A percentile compares a stretch with the other conserved stretches of the same genome.
Evolutionary conservation across 2,797 vertebrate genomes (phyloP).

Genomic region (Rhincodon typus): DNA sequence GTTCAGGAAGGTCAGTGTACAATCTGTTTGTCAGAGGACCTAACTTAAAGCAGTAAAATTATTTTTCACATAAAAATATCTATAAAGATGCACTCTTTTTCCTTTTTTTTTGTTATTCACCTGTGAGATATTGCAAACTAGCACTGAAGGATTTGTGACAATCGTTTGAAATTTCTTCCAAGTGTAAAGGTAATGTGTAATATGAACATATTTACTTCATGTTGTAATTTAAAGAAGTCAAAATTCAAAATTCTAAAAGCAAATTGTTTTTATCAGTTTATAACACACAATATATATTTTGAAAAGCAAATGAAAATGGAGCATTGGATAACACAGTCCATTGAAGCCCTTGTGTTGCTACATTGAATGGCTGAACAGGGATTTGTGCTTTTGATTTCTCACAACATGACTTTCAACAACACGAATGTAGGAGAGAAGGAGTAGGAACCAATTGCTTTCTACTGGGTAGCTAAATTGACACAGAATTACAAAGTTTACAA

Average conservation of each 20-base stretch:
- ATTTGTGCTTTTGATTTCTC: background rate
- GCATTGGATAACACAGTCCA: background rate
- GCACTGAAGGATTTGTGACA: background rate
- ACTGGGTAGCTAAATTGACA: background rate
- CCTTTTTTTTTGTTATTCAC: background rate
- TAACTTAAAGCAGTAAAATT: background rate
- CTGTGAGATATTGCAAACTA: background rate
- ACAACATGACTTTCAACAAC: background rate
- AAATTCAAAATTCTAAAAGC: background rate
- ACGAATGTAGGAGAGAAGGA: background rate
- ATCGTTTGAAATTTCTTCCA: background rate
- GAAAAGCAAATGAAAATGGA: background rate
- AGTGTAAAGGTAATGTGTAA: background rate
- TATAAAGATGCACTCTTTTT: background rate
- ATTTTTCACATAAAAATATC: background rate
- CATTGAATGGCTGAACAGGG: background rate
- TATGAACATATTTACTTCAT: background rate
- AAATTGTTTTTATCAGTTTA: background rate
- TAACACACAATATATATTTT: background rate
- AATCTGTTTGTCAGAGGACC: constrained; percentile 18
- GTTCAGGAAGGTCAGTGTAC: constrained; percentile 19
- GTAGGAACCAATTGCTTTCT: background rate
- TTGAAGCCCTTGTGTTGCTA: background rate
- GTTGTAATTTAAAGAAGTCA: background rate
- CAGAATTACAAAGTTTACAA: background rate